phyloP scores from a whole-genome alignment of 2,113 vertebrate genomes.

The Caretta caretta region DNA sequence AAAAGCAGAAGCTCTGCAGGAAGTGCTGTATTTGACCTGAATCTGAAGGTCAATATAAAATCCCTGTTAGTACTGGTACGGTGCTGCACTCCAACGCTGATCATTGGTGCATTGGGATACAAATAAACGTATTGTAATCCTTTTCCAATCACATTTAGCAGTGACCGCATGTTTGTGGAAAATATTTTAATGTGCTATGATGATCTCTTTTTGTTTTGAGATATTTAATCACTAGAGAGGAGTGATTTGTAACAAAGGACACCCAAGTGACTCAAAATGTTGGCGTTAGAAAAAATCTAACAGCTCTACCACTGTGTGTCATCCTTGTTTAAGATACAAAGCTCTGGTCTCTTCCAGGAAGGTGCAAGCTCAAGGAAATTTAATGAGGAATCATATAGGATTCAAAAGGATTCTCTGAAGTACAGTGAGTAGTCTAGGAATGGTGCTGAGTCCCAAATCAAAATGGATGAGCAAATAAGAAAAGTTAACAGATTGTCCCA shows the following conservation, averaged over 20 bases:
- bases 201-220: neutral
- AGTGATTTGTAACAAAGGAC: neutral
- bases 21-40: neutral
- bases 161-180: neutral
- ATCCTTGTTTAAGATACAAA: neutral
- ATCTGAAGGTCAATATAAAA: neutral
- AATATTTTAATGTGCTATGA: neutral
- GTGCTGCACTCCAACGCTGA: neutral
- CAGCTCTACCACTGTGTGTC: neutral
- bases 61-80: neutral
- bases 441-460: neutral
- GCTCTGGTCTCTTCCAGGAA: neutral
- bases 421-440: neutral
- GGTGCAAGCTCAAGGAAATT: conserved; percentile 12
- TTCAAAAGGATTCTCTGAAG: neutral
- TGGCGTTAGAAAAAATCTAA: neutral
- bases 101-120: neutral
- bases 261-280: neutral
- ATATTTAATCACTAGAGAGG: neutral
- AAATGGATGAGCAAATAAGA: neutral
- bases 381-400: neutral
- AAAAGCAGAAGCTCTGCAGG: neutral
- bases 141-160: neutral
- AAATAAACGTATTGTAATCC: neutral
- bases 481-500: neutral